Percentiles rank a stretch among this genome's conserved stretches.
These are phyloP conservation scores for Balaeniceps rex DNA, from an alignment of 2,113 vertebrate species.

Conservation along the genomic window DNA sequence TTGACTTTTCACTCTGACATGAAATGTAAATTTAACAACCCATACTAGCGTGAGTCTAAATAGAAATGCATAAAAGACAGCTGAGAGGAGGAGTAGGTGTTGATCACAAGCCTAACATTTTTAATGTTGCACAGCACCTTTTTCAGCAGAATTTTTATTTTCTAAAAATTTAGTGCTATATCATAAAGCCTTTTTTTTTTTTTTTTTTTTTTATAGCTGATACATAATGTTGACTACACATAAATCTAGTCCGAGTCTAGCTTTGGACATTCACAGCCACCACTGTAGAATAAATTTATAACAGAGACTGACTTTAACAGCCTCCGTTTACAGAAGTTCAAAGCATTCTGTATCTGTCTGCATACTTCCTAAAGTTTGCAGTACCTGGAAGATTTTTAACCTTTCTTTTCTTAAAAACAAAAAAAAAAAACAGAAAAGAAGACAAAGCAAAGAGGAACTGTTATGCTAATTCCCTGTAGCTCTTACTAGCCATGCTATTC, in stretches of 20 bases:
- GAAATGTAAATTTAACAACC: background rate
- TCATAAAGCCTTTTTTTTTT: slow-evolving; percentile 21
- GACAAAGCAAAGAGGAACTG: background rate
- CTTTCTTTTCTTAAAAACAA: background rate
- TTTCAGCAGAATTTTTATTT: slow-evolving; percentile 66
- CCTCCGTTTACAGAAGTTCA: background rate
- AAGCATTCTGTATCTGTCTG: background rate
- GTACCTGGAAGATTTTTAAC: background rate
- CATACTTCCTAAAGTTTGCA: background rate
- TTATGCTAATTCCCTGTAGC: background rate
- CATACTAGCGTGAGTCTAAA: background rate
- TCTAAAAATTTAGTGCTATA: slow-evolving; percentile 48
- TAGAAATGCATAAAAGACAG: background rate
- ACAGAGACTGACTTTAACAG: slow-evolving; percentile 36
- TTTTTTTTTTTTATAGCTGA: slow-evolving; percentile 21
- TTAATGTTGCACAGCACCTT: slow-evolving; percentile 2
- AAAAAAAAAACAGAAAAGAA: no score
- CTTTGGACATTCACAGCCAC: slow-evolving; percentile 46
- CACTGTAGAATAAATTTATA: slow-evolving; percentile 48
- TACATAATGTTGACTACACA: slow-evolving; percentile 53
- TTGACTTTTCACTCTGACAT: background rate
- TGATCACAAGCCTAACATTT: slow-evolving; percentile 1
- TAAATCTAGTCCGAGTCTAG: slow-evolving; percentile 53
- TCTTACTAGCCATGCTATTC: background rate
- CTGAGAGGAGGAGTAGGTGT: background rate